A percentile compares a stretch with the other conserved stretches of the same genome.
Conservation (phyloP, 2,797 vertebrate genomes). For the Pipistrellus pipistrellus region DNA sequence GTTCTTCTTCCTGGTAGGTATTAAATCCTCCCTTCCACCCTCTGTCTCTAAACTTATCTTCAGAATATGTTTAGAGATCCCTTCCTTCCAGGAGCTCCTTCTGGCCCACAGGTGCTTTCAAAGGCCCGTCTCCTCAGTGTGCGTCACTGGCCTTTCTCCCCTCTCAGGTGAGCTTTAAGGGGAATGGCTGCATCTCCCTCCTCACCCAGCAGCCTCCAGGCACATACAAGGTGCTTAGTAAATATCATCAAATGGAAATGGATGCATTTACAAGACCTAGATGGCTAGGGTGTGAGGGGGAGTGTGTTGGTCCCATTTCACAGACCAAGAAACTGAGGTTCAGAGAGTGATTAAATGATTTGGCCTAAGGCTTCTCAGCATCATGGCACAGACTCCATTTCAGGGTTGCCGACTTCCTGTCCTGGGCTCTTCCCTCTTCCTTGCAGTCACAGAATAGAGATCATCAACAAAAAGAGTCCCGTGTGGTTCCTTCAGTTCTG, state of each 20-base stretch:
- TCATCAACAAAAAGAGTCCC: neutral
- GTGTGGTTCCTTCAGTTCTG: neutral
- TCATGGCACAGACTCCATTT: neutral
- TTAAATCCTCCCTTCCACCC: neutral
- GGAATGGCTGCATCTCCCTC: neutral
- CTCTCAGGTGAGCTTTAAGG: neutral
- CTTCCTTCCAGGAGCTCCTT: neutral
- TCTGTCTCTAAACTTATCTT: neutral
- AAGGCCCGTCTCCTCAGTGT: neutral
- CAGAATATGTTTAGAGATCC: neutral
- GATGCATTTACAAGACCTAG: neutral
- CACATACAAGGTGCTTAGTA: neutral
- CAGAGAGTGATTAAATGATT: neutral
- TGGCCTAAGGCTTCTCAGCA: neutral
- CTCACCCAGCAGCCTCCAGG: neutral
- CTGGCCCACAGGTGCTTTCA: neutral
- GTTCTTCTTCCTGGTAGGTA: neutral
- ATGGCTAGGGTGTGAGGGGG: neutral
- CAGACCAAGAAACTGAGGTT: neutral
- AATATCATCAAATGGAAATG: neutral
- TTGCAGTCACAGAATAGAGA: neutral
- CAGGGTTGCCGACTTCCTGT: neutral
- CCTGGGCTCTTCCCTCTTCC: neutral
- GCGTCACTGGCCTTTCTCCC: neutral
- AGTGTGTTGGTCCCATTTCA: neutral